These are phyloP conservation scores for Bicyclus anynana DNA, from an alignment of 1,140 invertebrate genomes.

Conservation along the genomic window DNA sequence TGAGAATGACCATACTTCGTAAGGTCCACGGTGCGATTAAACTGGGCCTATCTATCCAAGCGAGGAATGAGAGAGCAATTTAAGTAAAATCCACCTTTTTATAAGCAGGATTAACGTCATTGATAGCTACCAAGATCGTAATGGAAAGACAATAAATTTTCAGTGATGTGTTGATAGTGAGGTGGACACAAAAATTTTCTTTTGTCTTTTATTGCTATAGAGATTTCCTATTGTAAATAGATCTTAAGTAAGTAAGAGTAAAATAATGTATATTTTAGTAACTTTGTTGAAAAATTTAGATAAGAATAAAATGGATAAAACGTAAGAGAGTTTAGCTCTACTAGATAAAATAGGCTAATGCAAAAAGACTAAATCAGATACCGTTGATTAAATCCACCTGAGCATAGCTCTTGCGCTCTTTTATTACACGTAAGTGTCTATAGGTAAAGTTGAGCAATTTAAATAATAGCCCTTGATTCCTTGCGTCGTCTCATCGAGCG, in stretches of 20 bases:
- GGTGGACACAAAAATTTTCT: no score
- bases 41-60: constrained; percentile 8
- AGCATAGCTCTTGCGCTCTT: neutral
- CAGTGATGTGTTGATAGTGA: no score
- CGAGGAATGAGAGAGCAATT: neutral
- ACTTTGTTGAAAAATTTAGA: no score
- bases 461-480: constrained; percentile 1
- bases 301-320: no score
- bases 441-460: neutral
- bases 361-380: no score
- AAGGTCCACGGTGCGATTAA: constrained; percentile 6
- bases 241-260: no score
- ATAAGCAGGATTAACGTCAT: neutral
- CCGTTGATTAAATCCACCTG: neutral
- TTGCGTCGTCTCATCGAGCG: neutral
- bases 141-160: no score
- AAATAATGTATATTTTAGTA: no score
- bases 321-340: no score
- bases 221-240: no score
- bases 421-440: neutral
- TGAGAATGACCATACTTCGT: constrained; percentile 8
- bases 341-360: no score
- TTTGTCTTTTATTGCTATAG: no score
- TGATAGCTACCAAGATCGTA: neutral
- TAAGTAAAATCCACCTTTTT: neutral